phyloP scores from a whole-genome alignment of 2,888 invertebrate genomes.

The Helleia helle region DNA sequence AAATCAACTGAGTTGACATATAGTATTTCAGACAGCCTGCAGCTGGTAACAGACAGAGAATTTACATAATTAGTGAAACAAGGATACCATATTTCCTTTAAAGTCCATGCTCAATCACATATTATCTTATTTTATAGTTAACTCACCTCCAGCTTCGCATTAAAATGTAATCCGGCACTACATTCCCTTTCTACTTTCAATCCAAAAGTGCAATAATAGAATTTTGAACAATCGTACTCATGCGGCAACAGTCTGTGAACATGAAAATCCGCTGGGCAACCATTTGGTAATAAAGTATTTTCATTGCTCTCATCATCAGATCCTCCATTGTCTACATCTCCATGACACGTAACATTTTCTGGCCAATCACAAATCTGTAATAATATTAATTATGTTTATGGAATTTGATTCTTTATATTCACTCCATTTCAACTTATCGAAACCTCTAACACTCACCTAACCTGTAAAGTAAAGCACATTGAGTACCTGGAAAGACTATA shows the following conservation, averaged over 20 bases:
- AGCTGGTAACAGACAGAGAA: too few species aligned
- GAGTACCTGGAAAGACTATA: too few species aligned
- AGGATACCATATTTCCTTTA: too few species aligned
- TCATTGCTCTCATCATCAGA: neutral
- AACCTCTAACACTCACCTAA: too few species aligned
- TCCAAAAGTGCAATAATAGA: constrained; percentile 37
- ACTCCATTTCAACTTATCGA: too few species aligned
- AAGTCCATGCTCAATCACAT: too few species aligned
- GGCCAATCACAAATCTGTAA: constrained; percentile 22
- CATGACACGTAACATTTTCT: constrained; percentile 16
- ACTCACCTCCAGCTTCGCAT: constrained; percentile 25
- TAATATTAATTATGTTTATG: neutral
- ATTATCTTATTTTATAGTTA: too few species aligned
- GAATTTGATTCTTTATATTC: too few species aligned
- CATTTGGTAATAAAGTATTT: constrained; percentile 24
- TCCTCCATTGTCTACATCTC: constrained; percentile 5
- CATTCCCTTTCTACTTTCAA: constrained; percentile 26
- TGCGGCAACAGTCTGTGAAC: constrained; percentile 39
- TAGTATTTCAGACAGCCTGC: too few species aligned
- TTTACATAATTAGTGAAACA: too few species aligned
- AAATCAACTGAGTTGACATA: too few species aligned
- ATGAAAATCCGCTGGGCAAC: constrained; percentile 36
- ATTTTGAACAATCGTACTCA: constrained; percentile 47
- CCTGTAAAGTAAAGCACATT: too few species aligned
- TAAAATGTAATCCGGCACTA: constrained; percentile 25